These are phyloP conservation scores for Meloidogyne hapla DNA, from an alignment of 1,140 invertebrate species.

Conservation along the genomic window DNA sequence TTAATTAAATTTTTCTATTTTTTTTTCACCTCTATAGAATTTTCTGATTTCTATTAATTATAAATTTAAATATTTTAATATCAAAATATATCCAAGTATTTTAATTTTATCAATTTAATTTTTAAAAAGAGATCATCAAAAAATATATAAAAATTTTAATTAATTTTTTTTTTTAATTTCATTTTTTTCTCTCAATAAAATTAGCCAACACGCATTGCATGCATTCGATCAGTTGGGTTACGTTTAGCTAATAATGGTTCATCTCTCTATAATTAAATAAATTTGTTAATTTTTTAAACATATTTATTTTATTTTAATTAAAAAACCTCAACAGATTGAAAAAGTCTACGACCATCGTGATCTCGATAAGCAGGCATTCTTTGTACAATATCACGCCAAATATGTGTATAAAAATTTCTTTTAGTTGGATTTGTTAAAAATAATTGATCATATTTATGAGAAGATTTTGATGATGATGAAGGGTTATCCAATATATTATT, in stretches of 20 bases:
- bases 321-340: neutral
- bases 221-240: neutral
- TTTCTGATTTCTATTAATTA: too few species aligned
- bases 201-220: slow-evolving; percentile 1
- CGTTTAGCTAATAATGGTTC: neutral
- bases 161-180: neutral
- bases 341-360: neutral
- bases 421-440: neutral
- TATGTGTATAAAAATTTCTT: slow-evolving; percentile 23
- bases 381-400: slow-evolving; percentile 23
- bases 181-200: too few species aligned
- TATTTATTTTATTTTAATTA: too few species aligned
- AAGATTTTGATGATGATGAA: neutral
- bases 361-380: slow-evolving; percentile 10
- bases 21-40: too few species aligned
- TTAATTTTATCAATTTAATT: too few species aligned
- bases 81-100: too few species aligned
- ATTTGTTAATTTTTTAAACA: neutral
- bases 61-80: too few species aligned
- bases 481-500: neutral
- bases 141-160: neutral
- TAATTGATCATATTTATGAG: neutral
- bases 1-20: too few species aligned
- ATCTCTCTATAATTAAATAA: neutral
- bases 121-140: neutral